phyloP scores from a whole-genome alignment of 2,113 vertebrate genomes.

The Zapornia atra region DNA sequence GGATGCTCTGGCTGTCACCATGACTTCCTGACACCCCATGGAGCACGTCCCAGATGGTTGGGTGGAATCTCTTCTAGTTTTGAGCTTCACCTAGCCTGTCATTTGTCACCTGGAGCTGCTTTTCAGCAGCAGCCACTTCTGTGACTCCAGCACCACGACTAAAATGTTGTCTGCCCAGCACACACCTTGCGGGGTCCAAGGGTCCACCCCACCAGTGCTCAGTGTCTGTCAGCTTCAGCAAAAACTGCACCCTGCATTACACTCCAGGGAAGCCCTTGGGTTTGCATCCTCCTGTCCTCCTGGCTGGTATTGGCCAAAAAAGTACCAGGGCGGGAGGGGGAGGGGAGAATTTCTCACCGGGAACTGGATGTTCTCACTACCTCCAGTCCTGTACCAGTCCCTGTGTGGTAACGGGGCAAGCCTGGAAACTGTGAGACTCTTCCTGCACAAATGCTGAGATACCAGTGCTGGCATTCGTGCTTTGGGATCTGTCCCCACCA shows the following conservation, averaged over 20 bases:
- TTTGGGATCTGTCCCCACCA: rapidly evolving
- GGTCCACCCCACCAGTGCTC: not conserved
- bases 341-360: not conserved
- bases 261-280: not conserved
- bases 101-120: not conserved
- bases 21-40: not conserved
- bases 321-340: rapidly evolving
- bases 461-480: not conserved
- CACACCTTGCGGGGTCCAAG: not conserved
- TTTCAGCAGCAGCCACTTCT: not conserved
- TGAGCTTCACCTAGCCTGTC: not conserved
- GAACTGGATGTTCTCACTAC: not conserved
- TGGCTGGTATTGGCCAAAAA: not conserved
- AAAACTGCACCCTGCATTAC: not conserved
- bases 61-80: not conserved
- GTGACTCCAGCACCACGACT: not conserved
- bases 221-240: not conserved
- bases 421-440: not conserved
- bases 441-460: not conserved
- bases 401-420: not conserved
- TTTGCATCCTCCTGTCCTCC: not conserved
- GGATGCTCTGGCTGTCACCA: not conserved
- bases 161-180: not conserved
- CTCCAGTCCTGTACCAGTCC: not conserved
- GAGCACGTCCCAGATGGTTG: not conserved